phyloP scores from a whole-genome alignment of 2,797 vertebrate species.

The Schizothorax lantsangensis region DNA sequence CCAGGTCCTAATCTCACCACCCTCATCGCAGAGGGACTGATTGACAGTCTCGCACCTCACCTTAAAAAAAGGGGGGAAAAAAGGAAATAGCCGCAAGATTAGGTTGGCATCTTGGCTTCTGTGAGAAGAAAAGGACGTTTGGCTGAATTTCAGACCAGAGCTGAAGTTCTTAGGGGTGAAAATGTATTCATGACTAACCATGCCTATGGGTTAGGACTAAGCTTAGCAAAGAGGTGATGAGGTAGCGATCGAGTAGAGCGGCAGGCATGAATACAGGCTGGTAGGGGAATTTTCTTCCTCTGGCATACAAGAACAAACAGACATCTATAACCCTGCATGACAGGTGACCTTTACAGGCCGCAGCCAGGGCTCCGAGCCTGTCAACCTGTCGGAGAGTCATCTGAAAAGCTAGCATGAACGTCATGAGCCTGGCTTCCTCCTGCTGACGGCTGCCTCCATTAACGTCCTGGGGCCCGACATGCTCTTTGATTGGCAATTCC shows the following conservation, averaged over 20 bases:
- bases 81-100: constrained; percentile 20
- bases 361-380: constrained; percentile 52
- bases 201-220: constrained; percentile 35
- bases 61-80: constrained; percentile 39
- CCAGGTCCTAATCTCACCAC: constrained; percentile 62
- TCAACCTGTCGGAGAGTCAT: constrained; percentile 56
- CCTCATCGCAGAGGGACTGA: constrained; percentile 48
- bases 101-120: constrained; percentile 13
- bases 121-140: constrained; percentile 20
- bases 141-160: constrained; percentile 35
- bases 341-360: constrained; percentile 62
- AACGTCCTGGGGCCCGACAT: constrained; percentile 44
- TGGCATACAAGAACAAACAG: constrained; percentile 50
- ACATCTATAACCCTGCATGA: constrained; percentile 62
- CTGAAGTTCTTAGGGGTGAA: constrained; percentile 39
- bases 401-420: constrained; percentile 51
- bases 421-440: constrained; percentile 41
- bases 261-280: constrained; percentile 15
- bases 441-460: constrained; percentile 47
- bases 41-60: constrained; percentile 68
- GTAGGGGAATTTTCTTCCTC: constrained; percentile 42
- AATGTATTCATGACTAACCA: constrained; percentile 43
- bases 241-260: constrained; percentile 42
- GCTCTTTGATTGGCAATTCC: constrained; percentile 69
- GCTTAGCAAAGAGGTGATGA: constrained; percentile 50